phyloP scores from a whole-genome alignment of 2,797 vertebrate genomes.

The Pantherophis vulpinus region DNA sequence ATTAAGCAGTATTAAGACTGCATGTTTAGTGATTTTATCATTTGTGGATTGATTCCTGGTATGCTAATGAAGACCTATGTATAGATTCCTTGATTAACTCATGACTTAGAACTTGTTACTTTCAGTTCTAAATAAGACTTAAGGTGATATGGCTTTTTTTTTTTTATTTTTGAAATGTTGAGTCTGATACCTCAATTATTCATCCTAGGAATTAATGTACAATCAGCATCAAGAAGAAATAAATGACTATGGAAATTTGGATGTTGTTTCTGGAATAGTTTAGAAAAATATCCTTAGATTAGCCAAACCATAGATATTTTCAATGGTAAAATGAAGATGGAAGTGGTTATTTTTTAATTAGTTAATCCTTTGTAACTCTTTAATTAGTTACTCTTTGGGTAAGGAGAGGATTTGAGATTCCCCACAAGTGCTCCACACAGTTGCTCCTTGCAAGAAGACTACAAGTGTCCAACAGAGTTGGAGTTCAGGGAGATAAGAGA shows the following conservation, averaged over 20 bases:
- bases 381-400: neutral
- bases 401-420: neutral
- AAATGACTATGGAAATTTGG: constrained; percentile 65
- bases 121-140: constrained; percentile 66
- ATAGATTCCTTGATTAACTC: constrained; percentile 69
- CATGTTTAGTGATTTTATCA: constrained; percentile 63
- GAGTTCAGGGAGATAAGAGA: neutral
- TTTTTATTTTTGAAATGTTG: constrained; percentile 57
- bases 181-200: constrained; percentile 71
- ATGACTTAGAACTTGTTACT: constrained; percentile 64
- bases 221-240: constrained; percentile 71
- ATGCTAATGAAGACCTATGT: constrained; percentile 69
- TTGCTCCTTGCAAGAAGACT: neutral
- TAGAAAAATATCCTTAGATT: constrained; percentile 63
- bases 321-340: constrained; percentile 43
- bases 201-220: constrained; percentile 71
- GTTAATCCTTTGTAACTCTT: neutral
- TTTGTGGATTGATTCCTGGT: constrained; percentile 57
- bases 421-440: neutral
- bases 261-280: constrained; percentile 55
- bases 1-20: constrained; percentile 56
- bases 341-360: constrained; percentile 28
- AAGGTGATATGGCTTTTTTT: neutral
- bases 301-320: constrained; percentile 49
- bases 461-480: neutral